These are phyloP conservation scores for Panopea generosa DNA, from an alignment of 2,888 invertebrate species.

Conservation along the genomic window DNA sequence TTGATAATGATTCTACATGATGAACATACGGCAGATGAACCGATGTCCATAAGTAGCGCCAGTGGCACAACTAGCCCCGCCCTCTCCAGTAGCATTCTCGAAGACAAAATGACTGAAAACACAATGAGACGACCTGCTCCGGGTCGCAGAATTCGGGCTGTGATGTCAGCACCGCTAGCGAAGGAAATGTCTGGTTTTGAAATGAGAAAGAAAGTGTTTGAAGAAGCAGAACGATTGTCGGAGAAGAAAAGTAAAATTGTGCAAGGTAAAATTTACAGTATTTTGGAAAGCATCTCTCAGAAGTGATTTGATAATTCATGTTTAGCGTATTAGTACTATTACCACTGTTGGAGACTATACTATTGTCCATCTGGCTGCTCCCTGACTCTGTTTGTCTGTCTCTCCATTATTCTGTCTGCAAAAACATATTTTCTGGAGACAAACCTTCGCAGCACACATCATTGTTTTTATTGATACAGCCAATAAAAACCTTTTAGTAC, in stretches of 20 bases:
- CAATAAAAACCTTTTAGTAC: too few relatives aligned
- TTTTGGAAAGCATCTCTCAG: not conserved
- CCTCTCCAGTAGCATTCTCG: constrained; percentile 8
- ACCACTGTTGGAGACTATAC: too few relatives aligned
- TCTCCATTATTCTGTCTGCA: too few relatives aligned
- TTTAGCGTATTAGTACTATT: too few relatives aligned
- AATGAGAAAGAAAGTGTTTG: constrained; percentile 34
- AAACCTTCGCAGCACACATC: too few relatives aligned
- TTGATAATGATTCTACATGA: constrained; percentile 38
- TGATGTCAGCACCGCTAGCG: not conserved
- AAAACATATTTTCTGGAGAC: too few relatives aligned
- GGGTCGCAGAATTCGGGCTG: not conserved
- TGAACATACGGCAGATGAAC: constrained; percentile 23
- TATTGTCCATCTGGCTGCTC: too few relatives aligned
- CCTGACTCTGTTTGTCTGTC: too few relatives aligned
- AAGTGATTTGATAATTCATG: too few relatives aligned
- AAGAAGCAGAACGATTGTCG: constrained; percentile 59
- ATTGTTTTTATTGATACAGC: too few relatives aligned
- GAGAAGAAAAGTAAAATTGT: constrained; percentile 62
- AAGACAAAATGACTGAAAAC: constrained; percentile 1
- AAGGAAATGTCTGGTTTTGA: constrained; percentile 14
- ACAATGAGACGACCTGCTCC: not conserved
- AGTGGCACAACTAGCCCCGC: constrained; percentile 28
- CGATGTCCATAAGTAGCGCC: constrained; percentile 38
- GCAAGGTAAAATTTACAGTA: constrained; percentile 49